These are phyloP conservation scores for human DNA, from an alignment of 2,113 vertebrate genomes.

Conservation along the genomic window DNA sequence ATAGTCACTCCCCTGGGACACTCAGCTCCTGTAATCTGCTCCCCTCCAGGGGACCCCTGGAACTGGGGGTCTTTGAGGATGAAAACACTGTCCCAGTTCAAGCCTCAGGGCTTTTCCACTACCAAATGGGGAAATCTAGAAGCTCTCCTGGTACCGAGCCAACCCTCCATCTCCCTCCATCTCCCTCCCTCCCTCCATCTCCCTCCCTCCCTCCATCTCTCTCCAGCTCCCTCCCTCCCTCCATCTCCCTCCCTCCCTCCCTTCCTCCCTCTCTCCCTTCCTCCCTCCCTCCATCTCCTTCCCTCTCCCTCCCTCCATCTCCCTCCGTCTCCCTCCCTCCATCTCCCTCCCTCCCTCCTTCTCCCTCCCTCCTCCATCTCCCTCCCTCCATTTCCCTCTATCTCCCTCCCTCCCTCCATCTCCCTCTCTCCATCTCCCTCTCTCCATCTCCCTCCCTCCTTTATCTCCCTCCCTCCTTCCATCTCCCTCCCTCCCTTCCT, in stretches of 20 bases:
- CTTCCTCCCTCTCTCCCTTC: too few relatives aligned
- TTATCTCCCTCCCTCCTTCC: too few relatives aligned
- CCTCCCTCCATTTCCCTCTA: too few relatives aligned
- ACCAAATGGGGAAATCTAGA: neutral
- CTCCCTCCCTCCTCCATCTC: too few relatives aligned
- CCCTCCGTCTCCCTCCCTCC: too few relatives aligned
- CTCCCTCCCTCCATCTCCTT: too few relatives aligned
- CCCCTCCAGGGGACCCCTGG: neutral
- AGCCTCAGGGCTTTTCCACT: neutral
- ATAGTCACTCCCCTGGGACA: neutral
- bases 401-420: rapidly evolving
- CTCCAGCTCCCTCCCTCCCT: too few relatives aligned
- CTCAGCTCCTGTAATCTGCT: neutral
- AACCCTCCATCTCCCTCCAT: neutral
- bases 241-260: too few relatives aligned
- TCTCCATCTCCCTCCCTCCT: too few relatives aligned
- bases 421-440: rapidly evolving
- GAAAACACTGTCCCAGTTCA: neutral
- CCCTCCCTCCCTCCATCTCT: too few relatives aligned
- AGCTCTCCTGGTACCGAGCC: neutral
- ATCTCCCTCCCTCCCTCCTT: rapidly evolving
- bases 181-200: too few relatives aligned
- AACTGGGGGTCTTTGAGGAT: neutral
- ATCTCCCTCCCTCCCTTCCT: rapidly evolving
- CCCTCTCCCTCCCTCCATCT: rapidly evolving